Evolutionary conservation across 2,888 invertebrate genomes (phyloP).

Genomic region (Drosophila melanosoma): DNA sequence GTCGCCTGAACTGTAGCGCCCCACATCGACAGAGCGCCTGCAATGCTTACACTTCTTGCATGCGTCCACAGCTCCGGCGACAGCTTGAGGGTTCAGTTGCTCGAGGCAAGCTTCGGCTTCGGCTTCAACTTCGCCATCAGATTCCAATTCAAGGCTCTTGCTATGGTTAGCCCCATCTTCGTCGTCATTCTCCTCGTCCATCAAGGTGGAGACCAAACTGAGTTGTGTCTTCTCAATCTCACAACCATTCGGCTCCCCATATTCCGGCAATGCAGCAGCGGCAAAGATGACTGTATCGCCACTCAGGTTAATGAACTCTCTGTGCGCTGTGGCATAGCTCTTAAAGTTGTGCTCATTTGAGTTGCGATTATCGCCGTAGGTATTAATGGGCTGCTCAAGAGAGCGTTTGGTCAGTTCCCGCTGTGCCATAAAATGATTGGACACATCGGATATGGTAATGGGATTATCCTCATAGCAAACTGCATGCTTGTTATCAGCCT

Average conservation of each 20-base stretch:
- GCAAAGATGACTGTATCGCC: constrained; percentile 57
- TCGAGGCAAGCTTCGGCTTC: constrained; percentile 39
- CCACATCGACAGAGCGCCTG: constrained; percentile 50
- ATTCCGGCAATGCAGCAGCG: constrained; percentile 15
- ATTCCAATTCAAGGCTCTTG: constrained; percentile 2
- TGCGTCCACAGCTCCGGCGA: constrained; percentile 36
- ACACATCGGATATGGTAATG: constrained; percentile 77
- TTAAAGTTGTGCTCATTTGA: constrained; percentile 49
- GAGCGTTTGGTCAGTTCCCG: constrained; percentile 10
- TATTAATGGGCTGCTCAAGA: constrained; percentile 12
- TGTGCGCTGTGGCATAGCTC: constrained; percentile 30
- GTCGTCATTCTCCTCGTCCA: constrained; percentile 48
- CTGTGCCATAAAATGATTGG: constrained; percentile 56
- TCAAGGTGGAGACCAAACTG: constrained; percentile 68
- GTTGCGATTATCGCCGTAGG: constrained; percentile 28
- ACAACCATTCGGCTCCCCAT: constrained; percentile 10
- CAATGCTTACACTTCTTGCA: constrained; percentile 71
- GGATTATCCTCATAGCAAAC: constrained; percentile 61
- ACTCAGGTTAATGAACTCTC: constrained; percentile 50
- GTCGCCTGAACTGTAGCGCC: not conserved
- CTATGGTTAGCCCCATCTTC: not conserved
- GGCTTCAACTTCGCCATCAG: constrained; percentile 2
- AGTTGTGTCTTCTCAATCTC: constrained; percentile 65
- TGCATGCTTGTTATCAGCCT: not conserved
- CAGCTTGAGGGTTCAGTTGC: constrained; percentile 18